These are phyloP conservation scores for Drosophila truncata DNA, from an alignment of 1,140 invertebrate species.

Conservation along the genomic window DNA sequence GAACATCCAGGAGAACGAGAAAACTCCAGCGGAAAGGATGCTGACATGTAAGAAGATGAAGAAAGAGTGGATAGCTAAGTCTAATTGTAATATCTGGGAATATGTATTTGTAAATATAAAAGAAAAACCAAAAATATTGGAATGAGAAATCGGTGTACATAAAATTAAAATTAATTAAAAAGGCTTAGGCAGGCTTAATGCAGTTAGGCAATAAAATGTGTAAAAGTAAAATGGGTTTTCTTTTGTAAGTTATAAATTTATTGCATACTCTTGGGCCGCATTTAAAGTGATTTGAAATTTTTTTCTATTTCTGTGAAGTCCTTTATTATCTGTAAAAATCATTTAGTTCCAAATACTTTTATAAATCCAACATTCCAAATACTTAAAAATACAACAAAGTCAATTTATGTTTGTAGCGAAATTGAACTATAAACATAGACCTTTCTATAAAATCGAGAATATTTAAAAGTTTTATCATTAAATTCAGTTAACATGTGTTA, in stretches of 20 bases:
- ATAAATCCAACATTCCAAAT: too few relatives aligned
- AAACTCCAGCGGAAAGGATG: conserved; percentile 80
- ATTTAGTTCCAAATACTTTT: too few relatives aligned
- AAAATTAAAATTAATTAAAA: not conserved
- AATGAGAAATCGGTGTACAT: not conserved
- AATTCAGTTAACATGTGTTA: too few relatives aligned
- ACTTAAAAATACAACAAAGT: too few relatives aligned
- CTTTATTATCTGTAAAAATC: too few relatives aligned
- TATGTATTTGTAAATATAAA: conserved; percentile 1
- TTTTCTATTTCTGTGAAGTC: too few relatives aligned
- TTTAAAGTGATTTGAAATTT: too few relatives aligned
- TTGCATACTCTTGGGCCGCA: not conserved
- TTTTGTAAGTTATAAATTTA: not conserved
- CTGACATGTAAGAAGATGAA: conserved; percentile 74
- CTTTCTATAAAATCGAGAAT: too few relatives aligned
- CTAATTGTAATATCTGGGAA: conserved; percentile 13
- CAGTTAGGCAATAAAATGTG: not conserved
- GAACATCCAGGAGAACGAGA: conserved; percentile 74
- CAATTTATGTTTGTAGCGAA: too few relatives aligned
- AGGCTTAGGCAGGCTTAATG: not conserved
- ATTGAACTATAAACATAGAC: too few relatives aligned
- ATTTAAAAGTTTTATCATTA: too few relatives aligned
- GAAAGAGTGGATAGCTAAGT: not conserved
- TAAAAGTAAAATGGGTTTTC: not conserved
- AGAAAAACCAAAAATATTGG: not conserved